A percentile compares a stretch with the other conserved stretches of the same genome.
Evolutionary conservation across 2,888 invertebrate species (phyloP).

Genomic region (Spodoptera littoralis): DNA sequence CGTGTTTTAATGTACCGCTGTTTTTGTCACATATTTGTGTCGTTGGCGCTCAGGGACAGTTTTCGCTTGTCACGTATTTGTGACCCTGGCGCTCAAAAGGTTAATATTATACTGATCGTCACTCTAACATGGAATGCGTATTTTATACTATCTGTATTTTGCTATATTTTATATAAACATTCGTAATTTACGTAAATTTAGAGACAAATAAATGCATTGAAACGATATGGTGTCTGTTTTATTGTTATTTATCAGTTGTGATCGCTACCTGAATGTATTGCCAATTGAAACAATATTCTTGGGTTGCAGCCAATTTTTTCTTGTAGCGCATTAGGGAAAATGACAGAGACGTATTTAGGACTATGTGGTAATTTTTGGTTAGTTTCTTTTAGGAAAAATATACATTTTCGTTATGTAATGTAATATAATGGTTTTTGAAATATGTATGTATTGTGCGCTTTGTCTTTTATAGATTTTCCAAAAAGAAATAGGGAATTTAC

Average conservation of each 20-base stretch:
- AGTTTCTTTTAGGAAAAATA: too few relatives aligned
- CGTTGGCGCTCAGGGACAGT: too few relatives aligned
- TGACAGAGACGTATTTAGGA: constrained; percentile 64
- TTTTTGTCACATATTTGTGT: too few relatives aligned
- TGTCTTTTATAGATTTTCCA: too few relatives aligned
- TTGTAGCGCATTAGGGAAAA: constrained; percentile 48
- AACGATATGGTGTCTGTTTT: constrained; percentile 48
- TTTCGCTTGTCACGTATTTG: too few relatives aligned
- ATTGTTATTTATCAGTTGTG: constrained; percentile 35
- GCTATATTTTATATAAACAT: constrained; percentile 70
- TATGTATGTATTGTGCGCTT: too few relatives aligned
- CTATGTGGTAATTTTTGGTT: too few relatives aligned
- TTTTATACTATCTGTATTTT: constrained; percentile 70
- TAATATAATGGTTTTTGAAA: too few relatives aligned
- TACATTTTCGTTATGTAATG: too few relatives aligned
- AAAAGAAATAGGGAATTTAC: too few relatives aligned
- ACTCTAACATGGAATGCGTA: constrained; percentile 55
- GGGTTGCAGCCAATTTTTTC: constrained; percentile 69
- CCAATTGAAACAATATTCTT: constrained; percentile 57
- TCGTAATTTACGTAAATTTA: constrained; percentile 70
- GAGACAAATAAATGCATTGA: constrained; percentile 74
- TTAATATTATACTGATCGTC: constrained; percentile 33
- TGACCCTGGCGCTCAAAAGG: too few relatives aligned
- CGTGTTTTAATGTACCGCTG: too few relatives aligned
- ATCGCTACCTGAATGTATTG: constrained; percentile 52